These are phyloP conservation scores for Cygnus atratus DNA, from an alignment of 2,113 vertebrate species.

Conservation along the genomic window DNA sequence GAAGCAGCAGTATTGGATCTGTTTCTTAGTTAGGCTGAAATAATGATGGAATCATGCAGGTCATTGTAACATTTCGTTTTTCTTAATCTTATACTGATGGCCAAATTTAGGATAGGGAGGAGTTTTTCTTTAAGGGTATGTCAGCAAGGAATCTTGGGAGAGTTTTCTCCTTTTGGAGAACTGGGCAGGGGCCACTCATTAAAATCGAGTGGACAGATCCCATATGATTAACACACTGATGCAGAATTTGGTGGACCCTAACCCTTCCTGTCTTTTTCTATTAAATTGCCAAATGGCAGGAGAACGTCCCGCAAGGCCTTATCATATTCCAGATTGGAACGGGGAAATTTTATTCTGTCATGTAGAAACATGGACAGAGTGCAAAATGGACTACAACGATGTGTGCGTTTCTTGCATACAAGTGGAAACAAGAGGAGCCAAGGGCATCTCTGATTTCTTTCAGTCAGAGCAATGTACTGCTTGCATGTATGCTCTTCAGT, in stretches of 20 bases:
- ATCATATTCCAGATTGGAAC: constrained; percentile 49
- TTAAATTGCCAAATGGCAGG: constrained; percentile 29
- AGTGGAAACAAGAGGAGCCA: constrained; percentile 12
- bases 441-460: not conserved
- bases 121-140: not conserved
- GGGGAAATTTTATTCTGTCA: constrained; percentile 40
- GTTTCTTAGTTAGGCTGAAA: constrained; percentile 16
- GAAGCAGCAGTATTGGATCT: not conserved
- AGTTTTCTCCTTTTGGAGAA: not conserved
- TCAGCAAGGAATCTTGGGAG: not conserved
- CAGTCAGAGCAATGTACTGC: not conserved
- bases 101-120: not conserved
- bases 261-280: constrained; percentile 11
- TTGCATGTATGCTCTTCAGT: not conserved
- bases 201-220: not conserved
- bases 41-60: not conserved
- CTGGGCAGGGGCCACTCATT: not conserved
- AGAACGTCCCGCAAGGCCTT: not conserved
- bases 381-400: constrained; percentile 20
- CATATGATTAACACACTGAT: not conserved
- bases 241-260: not conserved
- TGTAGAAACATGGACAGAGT: constrained; percentile 26
- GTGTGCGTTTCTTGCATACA: constrained; percentile 27
- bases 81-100: constrained; percentile 24
- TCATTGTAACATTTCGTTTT: constrained; percentile 33